Evolutionary conservation across 2,888 invertebrate species (phyloP), one percentile per base, ranked within the genome.

Genomic region (Cantharis rufa): DNA sequence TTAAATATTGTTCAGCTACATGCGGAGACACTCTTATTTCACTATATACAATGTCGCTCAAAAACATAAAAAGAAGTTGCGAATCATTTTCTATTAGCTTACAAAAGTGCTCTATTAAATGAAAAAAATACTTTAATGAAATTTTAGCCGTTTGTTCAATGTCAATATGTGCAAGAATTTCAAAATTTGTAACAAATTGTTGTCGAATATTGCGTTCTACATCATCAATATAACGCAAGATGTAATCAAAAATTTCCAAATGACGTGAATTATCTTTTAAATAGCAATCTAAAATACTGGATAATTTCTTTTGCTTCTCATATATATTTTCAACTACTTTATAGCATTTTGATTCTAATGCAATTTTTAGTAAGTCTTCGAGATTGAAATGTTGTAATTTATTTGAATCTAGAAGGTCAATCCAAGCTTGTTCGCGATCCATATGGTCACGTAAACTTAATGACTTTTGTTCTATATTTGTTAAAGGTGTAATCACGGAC

Each of bases 371-470:
- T 75, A 94, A 89, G 79, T 91, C 89, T 32, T 91, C 90, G 76
- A 89, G 89, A 75, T 91, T 89, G 77, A 92, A 90, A 84, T 92
- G 90, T 24, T 88, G 87, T 21, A 94, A 87, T 69, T 92, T 90
- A 81, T 92, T 90, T 76, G 91, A 90, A n/a, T 90, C 89, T 11
- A 95, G 87, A 28, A 95, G 87, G 84, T 94, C 94, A 70, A 94
- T 87, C 88, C 94, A 90, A 1, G 94, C 93, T 84, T 93, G 93
- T 85, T 95, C 94, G 61, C 94, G 88, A 86, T 95, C 94, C 77
- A 92, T 91, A 80, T 91, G 91, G 82, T 91, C 90, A 1, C 91
- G 87, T 85, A 84, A 77, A 70, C 84, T 86, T 75, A 87, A 78
- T 3, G 84, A 81, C 72, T 84, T 82, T 7, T 81, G 83, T 13